Base-by-base conservation (phyloP, 2,113 vertebrate species). In the Zeus faber region DNA sequence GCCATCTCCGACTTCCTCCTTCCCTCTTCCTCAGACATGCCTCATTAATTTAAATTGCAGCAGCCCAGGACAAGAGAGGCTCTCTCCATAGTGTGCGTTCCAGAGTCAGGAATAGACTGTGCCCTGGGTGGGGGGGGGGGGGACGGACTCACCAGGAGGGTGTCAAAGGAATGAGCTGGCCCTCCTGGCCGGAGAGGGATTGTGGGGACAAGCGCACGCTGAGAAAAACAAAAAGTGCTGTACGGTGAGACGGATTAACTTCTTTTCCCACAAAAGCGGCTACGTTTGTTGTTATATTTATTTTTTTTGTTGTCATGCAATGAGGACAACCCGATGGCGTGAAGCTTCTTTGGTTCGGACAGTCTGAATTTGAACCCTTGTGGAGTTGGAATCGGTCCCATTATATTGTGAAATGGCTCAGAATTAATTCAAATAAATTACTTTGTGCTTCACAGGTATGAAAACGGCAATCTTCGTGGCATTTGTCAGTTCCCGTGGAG, bases 81-180 rank as follows among this genome's bases (percentile, higher is more conserved):
- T 57, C 67, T 69, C 56, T 70, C 58, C 60, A 51, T 63, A 52
- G 47, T 56, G 63, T 54, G 49, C 52, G 49, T 62, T 48, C 62
- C 60, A 35, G 47, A 66, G 62, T 70, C 61, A 71, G 73, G 68
- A 75, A 80, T 64, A 79, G 70, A 70, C 56, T 60, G 52, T 69
- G 70, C 70, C 56, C 58, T 57, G 50, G 58, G 70, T 73, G 50
- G 2, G 22, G 46, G 24, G 50, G 58, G 70, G 70, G 50, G 2
- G 22, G 46, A 27, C 69, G 43, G 2, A 9, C 31, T 48, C 70
- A 71, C 50, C 46, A 49, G 72, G 70, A 41, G 54, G 52, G 51
- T 29, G 67, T 67, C 54, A 57, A 29, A 23, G 40, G 48, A 70
- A 54, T 23, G 63, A 75, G 17, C 50, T 54, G 74, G 31, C 25